Base-by-base conservation (phyloP, 2,113 vertebrate species). In the Corythornis cristatus region DNA sequence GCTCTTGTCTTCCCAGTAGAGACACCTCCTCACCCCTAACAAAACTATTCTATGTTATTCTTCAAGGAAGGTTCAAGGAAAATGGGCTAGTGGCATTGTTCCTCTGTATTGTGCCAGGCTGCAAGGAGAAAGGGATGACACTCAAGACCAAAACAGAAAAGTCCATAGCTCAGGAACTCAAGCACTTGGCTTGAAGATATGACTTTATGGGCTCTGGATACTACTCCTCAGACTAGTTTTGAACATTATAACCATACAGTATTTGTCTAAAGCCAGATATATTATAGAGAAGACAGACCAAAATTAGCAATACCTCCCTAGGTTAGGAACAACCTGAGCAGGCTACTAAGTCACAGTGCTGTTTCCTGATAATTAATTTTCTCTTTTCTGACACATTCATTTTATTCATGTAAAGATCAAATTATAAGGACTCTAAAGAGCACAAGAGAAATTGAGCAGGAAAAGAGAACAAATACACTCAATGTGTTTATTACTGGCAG, bases 201-300 rank as follows among this genome's bases (percentile, higher is more conserved):
- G 40, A 26, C 4, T 72, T 84, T 64, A 58, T 33, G 29, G 10
- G 8, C 14, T 88, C 50, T 76, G 40, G 17, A 13, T 84, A 12
- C 8, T 33, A 20, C 15, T 79, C 13, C 21, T 65, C 56, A 29
- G 42, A 16, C 4, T 12, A 35, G 22, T 42, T 61, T 80, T 85
- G 19, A 61, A 50, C 7, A 18, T 50, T 68, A 23, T 8, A 61
- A 43, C 6, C 7, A 48, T 9, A 13, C 0, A 1, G 1, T 13
- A 61, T 68, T 88, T 68, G 6, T 79, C n/a, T 85, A 45, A 89
- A 82, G 31, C 7, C 31, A 31, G 12, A 0, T 45, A 13, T 40
- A 6, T n/a, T 71, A 58, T 1, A 17, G 7, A 77, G 33, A 77
- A 64, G 8, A 33, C 57, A 53, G 16, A 71, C 3, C 25, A 81